Base-by-base conservation (phyloP, 2,113 vertebrate species). In the Tursiops truncatus region DNA sequence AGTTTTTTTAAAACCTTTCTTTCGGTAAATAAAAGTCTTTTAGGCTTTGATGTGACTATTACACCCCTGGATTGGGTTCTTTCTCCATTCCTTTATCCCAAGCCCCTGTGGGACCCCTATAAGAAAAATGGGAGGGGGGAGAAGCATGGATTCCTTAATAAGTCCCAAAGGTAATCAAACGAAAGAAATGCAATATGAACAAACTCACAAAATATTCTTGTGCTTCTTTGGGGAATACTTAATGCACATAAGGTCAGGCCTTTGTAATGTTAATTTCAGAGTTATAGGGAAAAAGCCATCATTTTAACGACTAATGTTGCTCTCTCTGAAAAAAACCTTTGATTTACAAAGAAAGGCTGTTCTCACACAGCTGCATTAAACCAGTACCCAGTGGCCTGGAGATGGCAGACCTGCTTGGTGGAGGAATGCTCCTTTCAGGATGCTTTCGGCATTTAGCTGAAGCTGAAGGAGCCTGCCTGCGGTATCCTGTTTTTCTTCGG, bases 181-280 rank as follows among this genome's bases (percentile, higher is more conserved):
- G 94, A 96, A 98, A 98, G 98, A 98, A 98, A 98, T 97, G 98
- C 98, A 99, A 96, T 98, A 98, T 98, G 99, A 98, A 99, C 98
- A 98, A 99, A 98, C 98, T 98, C 98, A 97, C 98, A 98, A 98
- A 99, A 99, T 98, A 98, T 98, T 98, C 98, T 93, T 90, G 31
- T 76, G 91, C 92, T 97, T 98, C 98, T 98, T 98, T 90, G 82
- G 99, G 98, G 98, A 98, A 98, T 99, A 98, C 98, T 98, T 99
- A 98, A 99, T 98, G 98, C 97, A 98, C 98, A 98, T 97, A 98
- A 98, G 98, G 98, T 99, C 98, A 98, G 98, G 98, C 98, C 98
- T 99, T 99, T 99, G 98, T 98, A 99, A 99, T 99, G 99, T 98
- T 99, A 99, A 99, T 99, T 99, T 98, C 98, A 98, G 98, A 98